phyloP scores from a whole-genome alignment of 2,888 invertebrate species.

The Thymelicus sylvestris region DNA sequence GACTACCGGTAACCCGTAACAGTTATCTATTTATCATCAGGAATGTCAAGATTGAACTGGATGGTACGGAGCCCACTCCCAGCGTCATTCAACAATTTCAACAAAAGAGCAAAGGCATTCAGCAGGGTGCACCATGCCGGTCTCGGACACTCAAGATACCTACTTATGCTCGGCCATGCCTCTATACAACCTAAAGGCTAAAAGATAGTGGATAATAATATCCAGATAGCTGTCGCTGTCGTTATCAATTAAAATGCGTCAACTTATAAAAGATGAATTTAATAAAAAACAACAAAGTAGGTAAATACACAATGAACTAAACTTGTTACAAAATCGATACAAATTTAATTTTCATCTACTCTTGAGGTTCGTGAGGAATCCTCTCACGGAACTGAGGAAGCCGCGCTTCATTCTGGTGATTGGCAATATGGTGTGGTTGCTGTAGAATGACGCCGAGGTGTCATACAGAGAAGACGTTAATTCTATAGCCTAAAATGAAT shows the following conservation, averaged over 20 bases:
- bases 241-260: background rate
- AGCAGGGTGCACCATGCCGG: too few species aligned
- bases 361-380: conserved; percentile 60
- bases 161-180: too few species aligned
- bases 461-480: conserved; percentile 72
- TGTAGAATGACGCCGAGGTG: conserved; percentile 73
- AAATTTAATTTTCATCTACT: conserved; percentile 54
- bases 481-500: conserved; percentile 61
- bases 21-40: too few species aligned
- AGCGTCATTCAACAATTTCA: too few species aligned
- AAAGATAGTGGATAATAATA: too few species aligned
- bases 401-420: conserved; percentile 64
- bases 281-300: conserved; percentile 15
- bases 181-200: too few species aligned
- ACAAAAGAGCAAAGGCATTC: too few species aligned
- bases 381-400: conserved; percentile 68
- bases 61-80: too few species aligned
- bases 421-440: conserved; percentile 64
- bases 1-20: too few species aligned
- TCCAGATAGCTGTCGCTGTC: too few species aligned
- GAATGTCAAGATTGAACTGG: too few species aligned
- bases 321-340: conserved; percentile 26
- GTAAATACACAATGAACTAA: conserved; percentile 5
- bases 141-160: too few species aligned
- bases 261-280: background rate